These are phyloP conservation scores for Spodoptera frugiperda DNA, from an alignment of 1,140 invertebrate species.

Conservation along the genomic window DNA sequence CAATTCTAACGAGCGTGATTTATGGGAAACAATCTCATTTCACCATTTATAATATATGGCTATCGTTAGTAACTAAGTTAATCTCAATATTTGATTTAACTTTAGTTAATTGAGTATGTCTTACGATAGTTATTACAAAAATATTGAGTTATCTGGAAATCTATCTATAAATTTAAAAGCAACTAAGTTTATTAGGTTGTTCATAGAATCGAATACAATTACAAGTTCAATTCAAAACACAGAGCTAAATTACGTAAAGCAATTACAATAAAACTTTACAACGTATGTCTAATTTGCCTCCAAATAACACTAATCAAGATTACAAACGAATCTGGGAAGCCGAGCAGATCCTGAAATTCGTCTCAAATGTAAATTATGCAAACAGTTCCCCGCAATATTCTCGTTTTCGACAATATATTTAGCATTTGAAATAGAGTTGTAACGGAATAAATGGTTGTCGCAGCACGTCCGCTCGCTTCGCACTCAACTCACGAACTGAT, in stretches of 20 bases:
- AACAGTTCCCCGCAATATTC: constrained; percentile 72
- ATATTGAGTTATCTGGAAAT: no score
- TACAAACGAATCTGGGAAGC: constrained; percentile 60
- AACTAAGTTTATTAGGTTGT: no score
- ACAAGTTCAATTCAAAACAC: neutral
- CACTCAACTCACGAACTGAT: constrained; percentile 79
- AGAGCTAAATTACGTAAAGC: neutral
- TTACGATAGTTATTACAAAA: no score
- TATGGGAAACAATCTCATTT: no score
- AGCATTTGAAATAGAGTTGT: constrained; percentile 79
- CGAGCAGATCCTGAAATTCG: constrained; percentile 64
- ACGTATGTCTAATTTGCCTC: constrained; percentile 23
- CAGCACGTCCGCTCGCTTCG: constrained; percentile 74
- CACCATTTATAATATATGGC: no score
- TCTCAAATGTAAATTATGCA: constrained; percentile 71
- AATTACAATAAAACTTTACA: constrained; percentile 17
- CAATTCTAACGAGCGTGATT: no score
- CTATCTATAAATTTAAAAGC: no score
- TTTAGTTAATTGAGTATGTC: no score
- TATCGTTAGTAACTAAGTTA: no score
- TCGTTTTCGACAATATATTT: constrained; percentile 80
- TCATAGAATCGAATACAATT: neutral
- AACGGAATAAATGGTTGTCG: constrained; percentile 76
- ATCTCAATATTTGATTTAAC: no score
- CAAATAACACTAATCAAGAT: constrained; percentile 47